These are phyloP conservation scores for Oscarella lobularis DNA, from an alignment of 37 sponge, comb jelly and placozoan species.

Conservation along the genomic window DNA sequence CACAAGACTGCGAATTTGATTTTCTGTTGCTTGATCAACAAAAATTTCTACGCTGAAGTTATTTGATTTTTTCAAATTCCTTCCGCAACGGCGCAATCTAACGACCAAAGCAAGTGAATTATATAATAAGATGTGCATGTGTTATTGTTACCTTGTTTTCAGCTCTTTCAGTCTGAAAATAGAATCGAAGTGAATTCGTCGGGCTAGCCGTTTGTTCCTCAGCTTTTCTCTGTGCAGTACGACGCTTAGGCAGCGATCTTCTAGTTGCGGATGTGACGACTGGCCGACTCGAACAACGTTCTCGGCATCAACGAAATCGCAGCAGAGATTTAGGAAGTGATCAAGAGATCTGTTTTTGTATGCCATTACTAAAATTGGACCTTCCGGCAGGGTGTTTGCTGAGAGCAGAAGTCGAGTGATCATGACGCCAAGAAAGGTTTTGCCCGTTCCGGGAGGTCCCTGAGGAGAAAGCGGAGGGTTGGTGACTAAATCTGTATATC, in stretches of 20 bases:
- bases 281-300: not conserved
- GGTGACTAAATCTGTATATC: too few relatives aligned
- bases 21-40: too few relatives aligned
- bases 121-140: too few relatives aligned
- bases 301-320: not conserved
- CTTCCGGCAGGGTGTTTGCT: not conserved
- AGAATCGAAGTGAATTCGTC: not conserved
- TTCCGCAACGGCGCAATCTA: too few relatives aligned
- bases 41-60: too few relatives aligned
- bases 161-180: not conserved
- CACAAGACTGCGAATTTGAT: too few relatives aligned
- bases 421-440: not conserved
- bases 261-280: not conserved
- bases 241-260: not conserved
- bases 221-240: not conserved
- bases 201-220: not conserved
- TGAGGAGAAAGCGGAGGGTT: too few relatives aligned
- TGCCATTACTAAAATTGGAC: not conserved
- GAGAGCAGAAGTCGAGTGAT: not conserved
- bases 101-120: too few relatives aligned
- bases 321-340: not conserved
- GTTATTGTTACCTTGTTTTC: not conserved
- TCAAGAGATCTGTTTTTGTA: not conserved
- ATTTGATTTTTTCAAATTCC: too few relatives aligned
- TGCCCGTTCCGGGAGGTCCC: not conserved